A percentile compares a stretch with the other conserved stretches of the same genome.
These are phyloP conservation scores for Lysiphlebus fabarum DNA, from an alignment of 1,140 invertebrate species.

Conservation along the genomic window DNA sequence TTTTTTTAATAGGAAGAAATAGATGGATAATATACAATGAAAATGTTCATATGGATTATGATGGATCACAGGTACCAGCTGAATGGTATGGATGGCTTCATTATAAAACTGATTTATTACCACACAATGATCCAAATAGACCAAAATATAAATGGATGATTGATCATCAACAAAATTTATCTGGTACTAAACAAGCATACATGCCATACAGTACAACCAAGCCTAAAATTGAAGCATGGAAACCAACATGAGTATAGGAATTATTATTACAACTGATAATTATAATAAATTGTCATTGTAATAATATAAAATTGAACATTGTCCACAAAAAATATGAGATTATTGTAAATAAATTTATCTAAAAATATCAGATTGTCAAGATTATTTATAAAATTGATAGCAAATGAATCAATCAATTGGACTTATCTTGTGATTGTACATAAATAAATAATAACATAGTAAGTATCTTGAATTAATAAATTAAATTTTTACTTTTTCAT, in stretches of 20 bases:
- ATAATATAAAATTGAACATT: too few species aligned
- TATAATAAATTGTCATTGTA: too few species aligned
- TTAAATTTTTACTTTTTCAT: too few species aligned
- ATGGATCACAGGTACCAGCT: conserved; percentile 87
- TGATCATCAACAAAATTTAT: conserved; percentile 78
- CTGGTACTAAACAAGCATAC: conserved; percentile 77
- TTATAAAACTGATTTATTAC: conserved; percentile 66
- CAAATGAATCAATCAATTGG: too few species aligned
- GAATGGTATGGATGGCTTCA: conserved; percentile 90
- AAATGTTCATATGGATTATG: conserved; percentile 78
- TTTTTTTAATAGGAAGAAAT: conserved; percentile 65
- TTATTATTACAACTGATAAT: too few species aligned
- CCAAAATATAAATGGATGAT: conserved; percentile 84
- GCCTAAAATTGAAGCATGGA: conserved; percentile 84
- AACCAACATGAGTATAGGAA: conserved; percentile 60
- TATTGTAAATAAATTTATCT: too few species aligned
- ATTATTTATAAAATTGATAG: too few species aligned
- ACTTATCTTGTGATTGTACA: too few species aligned
- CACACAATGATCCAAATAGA: conserved; percentile 64
- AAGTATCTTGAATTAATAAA: too few species aligned
- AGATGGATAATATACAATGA: conserved; percentile 90
- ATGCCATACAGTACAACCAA: conserved; percentile 85
- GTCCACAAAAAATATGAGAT: too few species aligned
- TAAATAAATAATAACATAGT: too few species aligned
- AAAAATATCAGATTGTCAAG: too few species aligned